These are phyloP conservation scores for Megaustenia siamemsis DNA, from an alignment of 2,888 invertebrate genomes.

Conservation along the genomic window DNA sequence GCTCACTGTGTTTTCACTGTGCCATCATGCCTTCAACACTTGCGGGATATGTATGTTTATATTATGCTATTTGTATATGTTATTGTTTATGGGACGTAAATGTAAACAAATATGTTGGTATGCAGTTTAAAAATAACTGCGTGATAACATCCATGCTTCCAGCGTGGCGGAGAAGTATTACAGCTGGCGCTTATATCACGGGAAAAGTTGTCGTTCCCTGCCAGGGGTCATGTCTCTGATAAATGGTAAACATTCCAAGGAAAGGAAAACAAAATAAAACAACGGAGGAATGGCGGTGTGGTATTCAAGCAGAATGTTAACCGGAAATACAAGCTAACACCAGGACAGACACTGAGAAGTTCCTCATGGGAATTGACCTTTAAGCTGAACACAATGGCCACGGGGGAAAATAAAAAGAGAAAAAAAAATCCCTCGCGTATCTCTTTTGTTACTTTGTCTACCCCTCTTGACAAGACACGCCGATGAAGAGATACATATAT, in stretches of 20 bases:
- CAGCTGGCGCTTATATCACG: too few relatives aligned
- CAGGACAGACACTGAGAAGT: not conserved
- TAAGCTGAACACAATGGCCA: constrained; percentile 6
- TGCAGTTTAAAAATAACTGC: too few relatives aligned
- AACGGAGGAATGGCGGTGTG: not conserved
- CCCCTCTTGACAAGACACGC: not conserved
- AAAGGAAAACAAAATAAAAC: not conserved
- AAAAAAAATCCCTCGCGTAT: not conserved
- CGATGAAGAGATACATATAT: not conserved
- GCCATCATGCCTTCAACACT: too few relatives aligned
- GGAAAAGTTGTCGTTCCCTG: too few relatives aligned
- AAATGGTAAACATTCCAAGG: not conserved
- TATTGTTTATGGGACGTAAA: too few relatives aligned
- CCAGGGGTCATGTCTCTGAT: not conserved
- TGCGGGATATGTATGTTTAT: too few relatives aligned
- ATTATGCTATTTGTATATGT: too few relatives aligned
- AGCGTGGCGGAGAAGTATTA: too few relatives aligned
- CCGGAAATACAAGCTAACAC: not conserved
- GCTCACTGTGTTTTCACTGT: too few relatives aligned
- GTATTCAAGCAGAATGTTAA: constrained; percentile 1
- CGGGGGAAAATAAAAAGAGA: too few relatives aligned
- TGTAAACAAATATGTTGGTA: too few relatives aligned
- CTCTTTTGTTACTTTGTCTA: not conserved
- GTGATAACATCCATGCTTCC: too few relatives aligned
- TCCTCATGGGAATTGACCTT: constrained; percentile 34